Conservation (phyloP, 2,113 vertebrate species). For the Ascaphus truei region DNA sequence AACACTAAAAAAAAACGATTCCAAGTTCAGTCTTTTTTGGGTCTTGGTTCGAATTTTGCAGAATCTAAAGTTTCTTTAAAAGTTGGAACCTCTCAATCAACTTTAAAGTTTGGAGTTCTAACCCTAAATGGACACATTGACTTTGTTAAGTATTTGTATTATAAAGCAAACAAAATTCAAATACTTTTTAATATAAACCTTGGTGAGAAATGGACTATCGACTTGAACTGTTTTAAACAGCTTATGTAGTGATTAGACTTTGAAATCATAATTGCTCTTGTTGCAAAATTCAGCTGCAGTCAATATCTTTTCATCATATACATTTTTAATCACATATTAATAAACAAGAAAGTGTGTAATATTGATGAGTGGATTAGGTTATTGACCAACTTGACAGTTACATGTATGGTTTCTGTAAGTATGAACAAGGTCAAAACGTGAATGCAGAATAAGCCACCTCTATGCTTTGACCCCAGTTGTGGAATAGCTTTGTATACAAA, state of each 20-base stretch:
- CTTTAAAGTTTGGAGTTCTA: no score
- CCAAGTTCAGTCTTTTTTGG: no score
- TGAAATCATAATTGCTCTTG: constrained; percentile 68
- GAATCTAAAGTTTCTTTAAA: no score
- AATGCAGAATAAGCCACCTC: constrained; percentile 52
- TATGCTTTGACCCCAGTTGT: constrained; percentile 28
- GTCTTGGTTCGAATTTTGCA: no score
- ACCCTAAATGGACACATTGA: no score
- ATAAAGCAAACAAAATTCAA: constrained; percentile 44
- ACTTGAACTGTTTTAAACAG: constrained; percentile 51
- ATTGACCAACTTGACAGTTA: constrained; percentile 63
- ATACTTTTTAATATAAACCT: constrained; percentile 48
- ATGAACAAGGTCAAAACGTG: constrained; percentile 69
- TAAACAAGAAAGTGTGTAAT: constrained; percentile 74
- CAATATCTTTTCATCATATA: constrained; percentile 79
- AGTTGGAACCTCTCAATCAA: no score
- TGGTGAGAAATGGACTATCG: constrained; percentile 63
- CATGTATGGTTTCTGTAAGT: constrained; percentile 57
- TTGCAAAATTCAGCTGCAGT: constrained; percentile 60
- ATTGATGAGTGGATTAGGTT: constrained; percentile 76
- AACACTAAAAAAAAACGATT: no score
- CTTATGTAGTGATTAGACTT: constrained; percentile 58
- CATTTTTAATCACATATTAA: constrained; percentile 83
- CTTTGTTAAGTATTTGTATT: constrained; percentile 21
- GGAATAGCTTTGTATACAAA: no score